phyloP scores from a whole-genome alignment of 2,113 vertebrate species.

The Raja brachyura region DNA sequence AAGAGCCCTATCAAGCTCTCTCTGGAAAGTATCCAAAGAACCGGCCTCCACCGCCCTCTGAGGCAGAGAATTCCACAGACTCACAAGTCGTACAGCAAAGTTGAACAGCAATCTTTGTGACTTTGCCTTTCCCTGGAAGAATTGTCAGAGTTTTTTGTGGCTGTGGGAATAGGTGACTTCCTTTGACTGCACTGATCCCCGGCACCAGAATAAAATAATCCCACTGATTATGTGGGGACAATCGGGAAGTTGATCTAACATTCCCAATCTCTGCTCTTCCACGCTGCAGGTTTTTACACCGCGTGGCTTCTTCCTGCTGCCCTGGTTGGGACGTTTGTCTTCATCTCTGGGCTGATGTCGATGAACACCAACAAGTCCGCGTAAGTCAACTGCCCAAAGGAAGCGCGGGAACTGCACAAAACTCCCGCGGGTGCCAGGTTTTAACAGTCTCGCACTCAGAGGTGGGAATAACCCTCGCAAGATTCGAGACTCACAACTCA shows the following conservation, averaged over 20 bases:
- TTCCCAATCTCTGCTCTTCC: not conserved
- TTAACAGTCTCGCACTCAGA: not conserved
- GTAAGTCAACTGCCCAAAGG: conserved; percentile 49
- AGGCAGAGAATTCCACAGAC: too few relatives aligned
- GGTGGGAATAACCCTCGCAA: not conserved
- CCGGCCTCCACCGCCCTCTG: too few relatives aligned
- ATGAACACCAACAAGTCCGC: conserved; percentile 61
- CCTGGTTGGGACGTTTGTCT: conserved; percentile 62
- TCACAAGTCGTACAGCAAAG: too few relatives aligned
- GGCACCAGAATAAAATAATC: not conserved
- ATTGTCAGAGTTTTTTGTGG: not conserved
- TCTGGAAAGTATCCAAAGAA: too few relatives aligned
- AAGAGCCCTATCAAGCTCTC: too few relatives aligned
- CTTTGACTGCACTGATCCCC: not conserved
- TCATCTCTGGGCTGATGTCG: conserved; percentile 60
- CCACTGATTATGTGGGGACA: not conserved
- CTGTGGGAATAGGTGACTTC: not conserved
- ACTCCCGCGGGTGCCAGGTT: too few relatives aligned
- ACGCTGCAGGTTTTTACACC: conserved; percentile 65
- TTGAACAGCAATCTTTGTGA: not conserved
- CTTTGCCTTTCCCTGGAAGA: not conserved
- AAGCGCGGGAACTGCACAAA: not conserved
- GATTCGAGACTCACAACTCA: not conserved
- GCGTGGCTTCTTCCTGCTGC: conserved; percentile 67
- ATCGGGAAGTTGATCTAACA: not conserved